phyloP scores from a whole-genome alignment of 1,140 invertebrate genomes.

The Cydia pomonella region DNA sequence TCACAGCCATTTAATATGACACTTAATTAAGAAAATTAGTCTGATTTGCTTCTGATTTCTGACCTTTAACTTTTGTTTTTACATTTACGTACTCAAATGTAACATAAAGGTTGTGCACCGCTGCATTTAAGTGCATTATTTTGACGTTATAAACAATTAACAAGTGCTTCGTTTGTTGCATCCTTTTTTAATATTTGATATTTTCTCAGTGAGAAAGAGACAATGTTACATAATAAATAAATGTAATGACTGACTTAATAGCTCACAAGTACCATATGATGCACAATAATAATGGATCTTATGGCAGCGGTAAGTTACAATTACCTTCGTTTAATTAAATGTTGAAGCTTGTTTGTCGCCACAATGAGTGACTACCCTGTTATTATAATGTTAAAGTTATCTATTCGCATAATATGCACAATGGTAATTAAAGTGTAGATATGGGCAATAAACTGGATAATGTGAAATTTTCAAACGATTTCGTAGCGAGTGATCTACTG shows the following conservation, averaged over 20 bases:
- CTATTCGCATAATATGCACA: slow-evolving; percentile 60
- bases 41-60: background rate
- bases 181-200: slow-evolving; percentile 25
- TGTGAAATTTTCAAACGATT: slow-evolving; percentile 65
- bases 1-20: too few relatives aligned
- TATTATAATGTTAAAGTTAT: slow-evolving; percentile 59
- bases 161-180: background rate
- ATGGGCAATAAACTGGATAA: slow-evolving; percentile 72
- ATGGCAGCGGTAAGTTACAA: slow-evolving; percentile 65
- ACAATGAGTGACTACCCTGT: slow-evolving; percentile 39
- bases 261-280: slow-evolving; percentile 39
- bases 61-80: background rate
- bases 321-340: slow-evolving; percentile 51
- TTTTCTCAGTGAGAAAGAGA: slow-evolving; percentile 22
- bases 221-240: slow-evolving; percentile 15
- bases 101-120: background rate
- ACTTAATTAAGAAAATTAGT: too few relatives aligned
- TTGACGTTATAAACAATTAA: slow-evolving; percentile 17
- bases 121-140: slow-evolving; percentile 2
- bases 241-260: slow-evolving; percentile 20
- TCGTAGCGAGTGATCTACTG: slow-evolving; percentile 74
- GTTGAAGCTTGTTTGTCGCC: slow-evolving; percentile 38
- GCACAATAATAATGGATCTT: slow-evolving; percentile 70
- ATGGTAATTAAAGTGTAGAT: slow-evolving; percentile 67
- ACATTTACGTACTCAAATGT: background rate